A percentile compares a stretch with the other conserved stretches of the same genome.
phyloP scores from a whole-genome alignment of 1,140 invertebrate genomes.

The Hesperophylax magnus region DNA sequence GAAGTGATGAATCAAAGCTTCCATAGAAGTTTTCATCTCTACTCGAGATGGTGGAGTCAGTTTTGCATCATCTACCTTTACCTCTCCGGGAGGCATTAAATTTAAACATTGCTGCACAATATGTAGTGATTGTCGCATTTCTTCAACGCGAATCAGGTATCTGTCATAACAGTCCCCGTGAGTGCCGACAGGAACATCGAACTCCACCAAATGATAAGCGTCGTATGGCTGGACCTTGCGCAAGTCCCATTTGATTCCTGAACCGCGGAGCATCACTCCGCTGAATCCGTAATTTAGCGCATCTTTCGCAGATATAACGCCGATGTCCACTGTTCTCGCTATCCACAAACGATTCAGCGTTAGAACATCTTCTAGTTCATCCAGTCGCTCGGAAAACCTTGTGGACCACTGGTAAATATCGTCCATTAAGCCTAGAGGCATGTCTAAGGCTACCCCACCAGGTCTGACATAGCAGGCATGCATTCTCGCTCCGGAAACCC shows the following conservation, averaged over 20 bases:
- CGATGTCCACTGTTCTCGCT: conserved; percentile 80
- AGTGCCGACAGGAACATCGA: conserved; percentile 83
- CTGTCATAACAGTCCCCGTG: conserved; percentile 89
- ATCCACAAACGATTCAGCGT: conserved; percentile 85
- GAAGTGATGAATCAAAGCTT: conserved; percentile 91
- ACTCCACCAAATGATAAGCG: conserved; percentile 83
- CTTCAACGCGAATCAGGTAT: conserved; percentile 75
- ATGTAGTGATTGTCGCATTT: conserved; percentile 83
- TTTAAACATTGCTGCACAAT: conserved; percentile 84
- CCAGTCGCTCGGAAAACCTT: conserved; percentile 80
- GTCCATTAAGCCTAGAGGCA: conserved; percentile 85
- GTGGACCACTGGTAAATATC: conserved; percentile 82
- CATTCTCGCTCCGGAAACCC: conserved; percentile 86
- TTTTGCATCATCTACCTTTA: conserved; percentile 89
- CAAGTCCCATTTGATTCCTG: conserved; percentile 89
- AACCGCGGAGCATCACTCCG: conserved; percentile 82
- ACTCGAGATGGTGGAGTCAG: conserved; percentile 80
- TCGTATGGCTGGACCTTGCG: conserved; percentile 87
- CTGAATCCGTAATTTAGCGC: conserved; percentile 84
- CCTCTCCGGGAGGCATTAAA: conserved; percentile 87
- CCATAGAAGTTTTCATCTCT: conserved; percentile 94
- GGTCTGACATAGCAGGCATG: conserved; percentile 88
- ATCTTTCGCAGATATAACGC: conserved; percentile 80
- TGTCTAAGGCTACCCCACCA: conserved; percentile 83
- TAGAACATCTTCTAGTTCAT: conserved; percentile 86